Evolutionary conservation across 2,888 invertebrate species (phyloP), one percentile per base, ranked within the genome.

Genomic region (Villa cingulata): DNA sequence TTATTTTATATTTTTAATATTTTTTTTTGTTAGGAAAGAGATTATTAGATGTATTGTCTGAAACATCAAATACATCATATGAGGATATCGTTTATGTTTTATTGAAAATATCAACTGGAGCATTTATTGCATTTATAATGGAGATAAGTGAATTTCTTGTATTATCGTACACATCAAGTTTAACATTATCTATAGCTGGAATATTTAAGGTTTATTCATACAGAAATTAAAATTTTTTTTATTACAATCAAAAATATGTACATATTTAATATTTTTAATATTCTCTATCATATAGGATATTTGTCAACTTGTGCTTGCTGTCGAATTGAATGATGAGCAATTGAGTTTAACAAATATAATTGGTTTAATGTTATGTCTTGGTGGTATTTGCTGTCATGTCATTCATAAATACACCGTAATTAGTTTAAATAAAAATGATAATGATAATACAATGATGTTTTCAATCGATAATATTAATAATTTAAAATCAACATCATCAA

Each of bases 61-160:
- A 53, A 37, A 39, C 64, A 36, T 50, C 53, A 10, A 54, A 57
- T 2, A 48, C 53, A 4, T 43, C 59, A 4, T 54, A 55, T 1
- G 69, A 63, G 7, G 66, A 67, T 47, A 60, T 80, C 19, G 54
- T 71, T 40, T 71, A 74, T 19, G 69, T 72, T 1, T 53, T 76
- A 1, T 61, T 74, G 16, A 78, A 78, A 62, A 77, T 90, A 32
- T 70, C 83, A 1, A 69, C 81, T 4, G 92, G 94, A 43, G 90
- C 91, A 47, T 70, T 86, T 45, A 75, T 94, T 57, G 95, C 94
- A 19, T 92, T 95, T 70, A 78, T 82, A 42, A 92, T 95, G 94
- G 95, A 96, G 74, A 75, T 91, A 53, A 83, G 83, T 66, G 97
- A 98, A 72, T 97, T 91, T 65, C 74, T 96, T 54, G 85, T 98